phyloP scores from a whole-genome alignment of 2,113 vertebrate species.

The Grammomys surdaster region DNA sequence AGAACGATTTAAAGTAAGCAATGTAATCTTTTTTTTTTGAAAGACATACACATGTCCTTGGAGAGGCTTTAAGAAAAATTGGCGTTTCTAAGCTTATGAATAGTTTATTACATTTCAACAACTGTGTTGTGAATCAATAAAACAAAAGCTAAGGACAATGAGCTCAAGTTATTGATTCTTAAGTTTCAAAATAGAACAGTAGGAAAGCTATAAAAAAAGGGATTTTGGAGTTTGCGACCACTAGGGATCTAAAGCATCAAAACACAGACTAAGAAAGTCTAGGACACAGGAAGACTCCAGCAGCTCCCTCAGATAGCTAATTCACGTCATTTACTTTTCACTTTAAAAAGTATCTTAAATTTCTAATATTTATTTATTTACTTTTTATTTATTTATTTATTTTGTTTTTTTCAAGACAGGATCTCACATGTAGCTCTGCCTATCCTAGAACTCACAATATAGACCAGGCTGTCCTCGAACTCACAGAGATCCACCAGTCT shows the following conservation, averaged over 20 bases:
- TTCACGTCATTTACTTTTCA: constrained; percentile 33
- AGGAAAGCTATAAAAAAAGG: constrained; percentile 68
- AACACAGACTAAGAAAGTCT: constrained; percentile 24
- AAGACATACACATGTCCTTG: constrained; percentile 69
- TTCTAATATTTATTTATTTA: background rate
- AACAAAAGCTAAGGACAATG: constrained; percentile 81
- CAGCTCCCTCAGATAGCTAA: constrained; percentile 44
- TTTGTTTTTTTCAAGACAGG: background rate
- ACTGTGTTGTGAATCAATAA: constrained; percentile 85
- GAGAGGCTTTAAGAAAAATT: constrained; percentile 78
- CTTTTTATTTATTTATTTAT: background rate
- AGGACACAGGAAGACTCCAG: constrained; percentile 43
- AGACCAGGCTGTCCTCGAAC: background rate
- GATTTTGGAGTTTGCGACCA: background rate
- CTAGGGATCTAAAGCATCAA: constrained; percentile 48
- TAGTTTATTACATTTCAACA: constrained; percentile 83
- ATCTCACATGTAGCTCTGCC: background rate
- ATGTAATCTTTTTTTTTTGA: constrained; percentile 68
- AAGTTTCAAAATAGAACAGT: constrained; percentile 76
- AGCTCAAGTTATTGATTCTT: constrained; percentile 77
- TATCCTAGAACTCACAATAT: background rate
- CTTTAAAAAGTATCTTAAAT: background rate
- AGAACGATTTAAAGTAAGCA: constrained; percentile 80
- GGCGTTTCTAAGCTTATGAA: constrained; percentile 80
- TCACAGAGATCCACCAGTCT: background rate